phyloP scores from a whole-genome alignment of 2,797 vertebrate species.

The Otolemur crassicaudatus region DNA sequence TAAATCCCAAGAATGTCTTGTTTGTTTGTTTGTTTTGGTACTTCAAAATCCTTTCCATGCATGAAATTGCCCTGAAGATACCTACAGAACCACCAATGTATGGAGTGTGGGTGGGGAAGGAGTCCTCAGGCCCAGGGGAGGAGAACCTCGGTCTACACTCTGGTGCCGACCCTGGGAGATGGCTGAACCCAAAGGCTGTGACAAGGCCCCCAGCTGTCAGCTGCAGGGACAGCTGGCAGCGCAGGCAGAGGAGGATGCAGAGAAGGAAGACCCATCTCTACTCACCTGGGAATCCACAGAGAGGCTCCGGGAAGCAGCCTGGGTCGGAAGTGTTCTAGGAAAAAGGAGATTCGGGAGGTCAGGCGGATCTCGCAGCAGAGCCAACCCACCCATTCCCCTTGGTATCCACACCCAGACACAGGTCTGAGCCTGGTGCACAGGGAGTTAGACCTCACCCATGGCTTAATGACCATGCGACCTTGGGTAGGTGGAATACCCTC shows the following conservation, averaged over 20 bases:
- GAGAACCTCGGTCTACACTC: neutral
- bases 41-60: neutral
- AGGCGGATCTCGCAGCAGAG: constrained; percentile 33
- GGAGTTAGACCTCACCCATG: neutral
- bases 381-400: neutral
- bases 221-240: neutral
- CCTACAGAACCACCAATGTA: neutral
- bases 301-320: constrained; percentile 24
- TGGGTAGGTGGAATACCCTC: neutral
- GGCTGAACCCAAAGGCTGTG: neutral
- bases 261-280: neutral
- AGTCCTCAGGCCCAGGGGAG: neutral
- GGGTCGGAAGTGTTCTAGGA: constrained; percentile 56
- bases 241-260: neutral
- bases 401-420: neutral
- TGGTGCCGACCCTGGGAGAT: neutral
- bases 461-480: neutral
- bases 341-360: constrained; percentile 56
- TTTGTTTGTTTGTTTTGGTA: neutral
- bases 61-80: neutral
- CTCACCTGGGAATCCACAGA: constrained; percentile 61
- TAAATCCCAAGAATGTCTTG: neutral
- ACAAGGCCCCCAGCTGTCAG: neutral
- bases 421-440: neutral
- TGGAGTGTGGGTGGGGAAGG: neutral